Evolutionary conservation across 1,140 invertebrate genomes (phyloP).

Genomic region (Frieseomelitta varia): DNA sequence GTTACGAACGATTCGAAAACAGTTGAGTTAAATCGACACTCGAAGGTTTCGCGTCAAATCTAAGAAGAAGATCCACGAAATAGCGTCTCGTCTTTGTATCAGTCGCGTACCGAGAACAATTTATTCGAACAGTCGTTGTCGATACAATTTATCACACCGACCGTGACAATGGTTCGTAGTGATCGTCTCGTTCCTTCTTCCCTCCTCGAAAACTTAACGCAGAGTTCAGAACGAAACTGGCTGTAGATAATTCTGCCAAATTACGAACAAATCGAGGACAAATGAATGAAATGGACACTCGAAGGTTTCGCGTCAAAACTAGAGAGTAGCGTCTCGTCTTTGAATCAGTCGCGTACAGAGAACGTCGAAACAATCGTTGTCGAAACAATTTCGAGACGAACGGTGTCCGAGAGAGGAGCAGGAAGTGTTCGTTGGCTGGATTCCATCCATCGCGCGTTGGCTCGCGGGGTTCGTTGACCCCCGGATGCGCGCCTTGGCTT

Average conservation of each 20-base stretch:
- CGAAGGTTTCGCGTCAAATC: background rate
- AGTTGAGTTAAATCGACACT: no score
- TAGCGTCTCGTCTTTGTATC: background rate
- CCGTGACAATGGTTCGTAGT: no score
- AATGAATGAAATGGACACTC: background rate
- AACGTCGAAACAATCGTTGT: background rate
- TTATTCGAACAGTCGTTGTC: no score
- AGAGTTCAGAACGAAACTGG: no score
- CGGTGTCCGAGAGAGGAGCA: background rate
- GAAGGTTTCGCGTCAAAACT: background rate
- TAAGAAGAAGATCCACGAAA: background rate
- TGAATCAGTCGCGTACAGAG: background rate
- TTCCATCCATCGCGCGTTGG: background rate
- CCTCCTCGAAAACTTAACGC: no score
- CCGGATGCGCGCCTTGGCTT: constrained; percentile 3
- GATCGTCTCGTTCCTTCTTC: no score
- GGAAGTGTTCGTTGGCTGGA: constrained; percentile 11
- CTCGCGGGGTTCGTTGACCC: constrained; percentile 41
- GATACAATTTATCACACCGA: no score
- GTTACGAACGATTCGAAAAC: background rate
- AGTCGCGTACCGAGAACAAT: background rate
- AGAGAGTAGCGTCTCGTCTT: no score
- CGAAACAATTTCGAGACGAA: constrained; percentile 21
- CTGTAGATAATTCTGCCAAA: no score
- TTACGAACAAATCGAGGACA: background rate